Percentiles rank a stretch among this genome's conserved stretches.
These are phyloP conservation scores for Coregonus suidteri DNA, from an alignment of 2,797 vertebrate species.

Conservation along the genomic window DNA sequence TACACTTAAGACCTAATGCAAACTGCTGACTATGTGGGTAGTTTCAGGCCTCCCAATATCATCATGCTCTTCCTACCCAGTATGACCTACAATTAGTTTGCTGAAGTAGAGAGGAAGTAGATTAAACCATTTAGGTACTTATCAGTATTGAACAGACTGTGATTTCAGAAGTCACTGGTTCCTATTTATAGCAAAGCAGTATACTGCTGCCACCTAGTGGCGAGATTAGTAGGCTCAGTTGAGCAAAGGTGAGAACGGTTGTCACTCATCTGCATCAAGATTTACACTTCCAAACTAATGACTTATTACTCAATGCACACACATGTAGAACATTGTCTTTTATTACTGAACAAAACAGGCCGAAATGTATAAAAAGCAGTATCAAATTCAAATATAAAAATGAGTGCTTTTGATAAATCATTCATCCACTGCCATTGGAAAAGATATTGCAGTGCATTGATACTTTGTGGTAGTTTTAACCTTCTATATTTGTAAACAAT, in stretches of 20 bases:
- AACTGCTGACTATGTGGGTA: background rate
- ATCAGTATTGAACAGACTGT: background rate
- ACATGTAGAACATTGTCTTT: slow-evolving; percentile 3
- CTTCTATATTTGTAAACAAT: slow-evolving; percentile 22
- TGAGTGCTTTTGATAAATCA: background rate
- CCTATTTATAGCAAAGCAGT: background rate
- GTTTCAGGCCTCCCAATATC: background rate
- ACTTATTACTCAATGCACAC: slow-evolving; percentile 13
- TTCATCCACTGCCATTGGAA: background rate
- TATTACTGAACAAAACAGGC: slow-evolving; percentile 24
- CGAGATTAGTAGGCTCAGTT: background rate
- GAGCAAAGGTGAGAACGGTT: background rate
- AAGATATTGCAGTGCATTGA: slow-evolving; percentile 4
- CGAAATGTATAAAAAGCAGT: slow-evolving; percentile 24
- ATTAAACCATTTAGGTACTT: background rate
- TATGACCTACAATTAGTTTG: background rate
- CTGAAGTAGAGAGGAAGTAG: background rate
- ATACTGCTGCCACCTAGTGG: slow-evolving; percentile 60
- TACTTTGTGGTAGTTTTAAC: background rate
- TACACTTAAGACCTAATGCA: background rate
- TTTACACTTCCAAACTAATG: background rate
- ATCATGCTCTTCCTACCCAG: background rate
- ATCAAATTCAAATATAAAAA: slow-evolving; percentile 29
- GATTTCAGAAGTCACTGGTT: background rate
- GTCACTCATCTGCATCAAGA: background rate